phyloP scores from a whole-genome alignment of 2,888 invertebrate genomes.

The Strigamia transsilvanica region DNA sequence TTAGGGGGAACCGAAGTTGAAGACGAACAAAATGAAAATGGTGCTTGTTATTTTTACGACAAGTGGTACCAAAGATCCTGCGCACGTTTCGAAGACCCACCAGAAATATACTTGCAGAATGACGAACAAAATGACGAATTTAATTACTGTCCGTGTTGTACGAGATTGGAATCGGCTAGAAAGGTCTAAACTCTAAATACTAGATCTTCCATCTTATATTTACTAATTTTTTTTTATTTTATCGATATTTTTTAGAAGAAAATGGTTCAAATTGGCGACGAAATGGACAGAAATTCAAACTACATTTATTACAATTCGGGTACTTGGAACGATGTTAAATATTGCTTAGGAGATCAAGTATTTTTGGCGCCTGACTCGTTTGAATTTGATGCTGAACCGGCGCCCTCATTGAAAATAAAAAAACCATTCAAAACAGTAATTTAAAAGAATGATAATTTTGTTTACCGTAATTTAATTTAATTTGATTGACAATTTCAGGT shows the following conservation, averaged over 20 bases:
- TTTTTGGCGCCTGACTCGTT: conserved; percentile 74
- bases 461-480: neutral
- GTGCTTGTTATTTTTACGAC: neutral
- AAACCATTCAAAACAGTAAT: conserved; percentile 58
- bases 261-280: neutral
- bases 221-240: neutral
- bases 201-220: neutral
- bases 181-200: neutral
- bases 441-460: neutral
- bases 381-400: conserved; percentile 66
- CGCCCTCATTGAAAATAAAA: conserved; percentile 57
- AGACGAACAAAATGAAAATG: neutral
- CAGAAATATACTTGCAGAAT: neutral
- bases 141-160: neutral
- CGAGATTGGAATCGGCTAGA: neutral
- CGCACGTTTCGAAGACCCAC: neutral
- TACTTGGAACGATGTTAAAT: conserved; percentile 65
- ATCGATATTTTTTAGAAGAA: neutral
- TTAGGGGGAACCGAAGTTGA: neutral
- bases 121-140: neutral
- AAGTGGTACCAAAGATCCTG: neutral
- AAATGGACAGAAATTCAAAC: neutral
- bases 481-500: conserved; percentile 64
- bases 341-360: conserved; percentile 74
- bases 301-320: neutral